Conservation (phyloP, 2,113 vertebrate species). For the Tyto alba region DNA sequence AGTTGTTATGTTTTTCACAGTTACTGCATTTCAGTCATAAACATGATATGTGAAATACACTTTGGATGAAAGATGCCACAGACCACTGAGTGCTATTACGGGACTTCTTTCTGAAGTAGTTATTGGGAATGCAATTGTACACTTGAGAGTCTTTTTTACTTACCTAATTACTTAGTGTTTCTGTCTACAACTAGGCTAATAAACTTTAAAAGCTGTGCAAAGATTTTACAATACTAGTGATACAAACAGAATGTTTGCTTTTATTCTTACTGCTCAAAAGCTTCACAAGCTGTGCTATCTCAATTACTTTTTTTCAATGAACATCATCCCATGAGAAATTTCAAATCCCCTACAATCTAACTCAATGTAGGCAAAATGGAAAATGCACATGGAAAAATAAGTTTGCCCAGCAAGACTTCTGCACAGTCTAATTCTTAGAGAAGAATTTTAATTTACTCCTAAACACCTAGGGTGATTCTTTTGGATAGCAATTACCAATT, state of each 20-base stretch:
- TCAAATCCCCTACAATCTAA: neutral
- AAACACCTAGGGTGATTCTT: neutral
- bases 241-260: neutral
- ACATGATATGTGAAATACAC: neutral
- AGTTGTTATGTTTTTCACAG: neutral
- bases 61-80: neutral
- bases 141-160: neutral
- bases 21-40: neutral
- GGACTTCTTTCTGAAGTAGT: neutral
- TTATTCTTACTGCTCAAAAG: slow-evolving; percentile 1
- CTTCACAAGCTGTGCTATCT: neutral
- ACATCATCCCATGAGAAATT: slow-evolving; percentile 9
- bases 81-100: neutral
- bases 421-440: neutral
- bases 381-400: neutral
- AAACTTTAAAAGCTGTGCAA: neutral
- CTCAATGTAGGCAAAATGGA: neutral
- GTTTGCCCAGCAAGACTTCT: neutral
- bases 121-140: neutral
- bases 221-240: neutral
- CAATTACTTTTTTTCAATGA: slow-evolving; percentile 9
- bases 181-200: neutral
- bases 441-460: neutral
- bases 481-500: neutral
- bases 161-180: neutral